Base-by-base conservation (phyloP, 2,113 vertebrate species). In the Epinephelus moara region DNA sequence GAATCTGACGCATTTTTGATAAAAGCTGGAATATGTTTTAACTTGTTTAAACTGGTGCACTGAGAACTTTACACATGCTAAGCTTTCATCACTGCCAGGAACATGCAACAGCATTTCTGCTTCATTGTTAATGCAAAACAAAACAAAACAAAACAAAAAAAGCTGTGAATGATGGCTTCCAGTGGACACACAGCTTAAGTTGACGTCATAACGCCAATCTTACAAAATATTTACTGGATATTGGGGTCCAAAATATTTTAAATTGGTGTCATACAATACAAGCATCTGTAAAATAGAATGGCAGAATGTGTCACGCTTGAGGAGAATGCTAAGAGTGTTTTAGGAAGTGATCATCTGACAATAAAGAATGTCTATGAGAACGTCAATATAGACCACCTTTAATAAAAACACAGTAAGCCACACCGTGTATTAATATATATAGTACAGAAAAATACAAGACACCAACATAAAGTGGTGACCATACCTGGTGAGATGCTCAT, bases 301-400 rank as follows among this genome's bases (percentile, higher is more conserved):
- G 67, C 45, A 80, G 47, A 88, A 78, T 87, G 59, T 90, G 89
- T 94, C 87, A 88, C 89, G 89, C 90, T 93, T 95, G 90, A 94
- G 92, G 81, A 90, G 91, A 91, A 85, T 91, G 88, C 83, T 88
- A 93, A 91, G 63, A 50, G 23, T 49, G 68, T 69, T 81, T 73
- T 52, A 67, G 15, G 49, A 73, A 52, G 27, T 57, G 3, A 69
- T 75, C 13, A 45, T 69, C 6, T 47, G 18, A 81, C 45, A 52
- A 40, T 52, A 33, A 63, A 81, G 5, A 40, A n/a, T 59, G 49
- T 71, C 53, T 70, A 60, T 55, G 45, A 59, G 3, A 62, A 49
- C 37, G 17, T 60, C 19, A 47, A 67, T 9, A 12, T 12, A 52
- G 21, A 80, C 14, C 33, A 30, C 3, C 7, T 1, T 19, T 66